A percentile compares a stretch with the other conserved stretches of the same genome.
Evolutionary conservation across 1,140 invertebrate genomes (phyloP).

Genomic region (Ceratina calcarata): DNA sequence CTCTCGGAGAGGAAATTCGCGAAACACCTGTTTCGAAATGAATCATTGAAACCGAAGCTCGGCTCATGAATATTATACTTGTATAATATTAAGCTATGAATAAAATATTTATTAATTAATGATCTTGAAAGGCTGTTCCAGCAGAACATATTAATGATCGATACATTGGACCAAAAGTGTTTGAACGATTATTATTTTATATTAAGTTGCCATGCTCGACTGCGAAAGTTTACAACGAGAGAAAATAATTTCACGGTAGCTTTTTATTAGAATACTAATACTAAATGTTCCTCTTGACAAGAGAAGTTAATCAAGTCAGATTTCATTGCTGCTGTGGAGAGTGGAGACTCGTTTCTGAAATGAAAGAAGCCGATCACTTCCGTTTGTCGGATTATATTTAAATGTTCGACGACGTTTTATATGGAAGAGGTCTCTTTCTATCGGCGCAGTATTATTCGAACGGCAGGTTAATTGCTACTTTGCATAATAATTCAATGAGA

Average conservation of each 20-base stretch:
- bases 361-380: constrained; percentile 44
- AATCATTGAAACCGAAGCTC: not conserved
- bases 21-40: not conserved
- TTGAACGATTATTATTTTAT: too few relatives aligned
- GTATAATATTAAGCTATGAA: too few relatives aligned
- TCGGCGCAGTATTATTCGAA: constrained; percentile 52
- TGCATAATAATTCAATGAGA: constrained; percentile 72
- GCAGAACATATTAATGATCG: too few relatives aligned
- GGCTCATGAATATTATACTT: too few relatives aligned
- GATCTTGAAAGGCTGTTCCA: too few relatives aligned
- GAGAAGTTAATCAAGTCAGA: constrained; percentile 34
- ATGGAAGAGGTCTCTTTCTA: constrained; percentile 45
- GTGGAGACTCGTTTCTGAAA: constrained; percentile 48
- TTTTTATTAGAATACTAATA: constrained; percentile 44
- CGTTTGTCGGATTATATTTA: constrained; percentile 56
- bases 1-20: constrained; percentile 23
- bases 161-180: too few relatives aligned
- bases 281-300: constrained; percentile 46
- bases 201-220: too few relatives aligned
- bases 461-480: constrained; percentile 71
- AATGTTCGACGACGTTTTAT: constrained; percentile 70
- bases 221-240: not conserved
- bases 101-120: too few relatives aligned
- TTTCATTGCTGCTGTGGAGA: constrained; percentile 32
- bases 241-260: not conserved